These are phyloP conservation scores for Mustelus asterias DNA, from an alignment of 2,113 vertebrate species.

Conservation along the genomic window DNA sequence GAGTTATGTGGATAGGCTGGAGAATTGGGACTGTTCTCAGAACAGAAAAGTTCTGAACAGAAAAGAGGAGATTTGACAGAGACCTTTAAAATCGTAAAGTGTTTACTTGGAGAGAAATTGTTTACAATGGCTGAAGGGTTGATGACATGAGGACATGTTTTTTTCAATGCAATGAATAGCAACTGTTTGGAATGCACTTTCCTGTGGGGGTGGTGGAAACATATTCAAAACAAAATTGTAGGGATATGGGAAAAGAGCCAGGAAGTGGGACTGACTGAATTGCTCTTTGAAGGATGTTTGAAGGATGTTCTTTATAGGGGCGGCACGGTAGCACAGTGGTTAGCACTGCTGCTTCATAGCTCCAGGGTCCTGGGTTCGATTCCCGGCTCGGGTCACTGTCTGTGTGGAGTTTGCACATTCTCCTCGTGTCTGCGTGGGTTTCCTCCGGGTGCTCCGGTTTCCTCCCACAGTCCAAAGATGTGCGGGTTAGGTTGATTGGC, in stretches of 20 bases:
- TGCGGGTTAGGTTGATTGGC: too few species aligned
- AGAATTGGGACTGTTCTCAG: neutral
- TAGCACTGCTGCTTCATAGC: too few species aligned
- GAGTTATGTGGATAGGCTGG: neutral
- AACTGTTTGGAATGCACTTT: neutral
- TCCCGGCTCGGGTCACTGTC: too few species aligned
- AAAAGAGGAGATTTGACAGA: neutral
- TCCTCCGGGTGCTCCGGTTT: too few species aligned
- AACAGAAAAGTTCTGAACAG: neutral
- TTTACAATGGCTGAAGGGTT: neutral
- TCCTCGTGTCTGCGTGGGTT: too few species aligned
- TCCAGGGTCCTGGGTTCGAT: too few species aligned
- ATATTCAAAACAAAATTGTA: neutral
- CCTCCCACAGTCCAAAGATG: too few species aligned
- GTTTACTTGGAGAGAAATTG: neutral
- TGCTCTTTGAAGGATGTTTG: neutral
- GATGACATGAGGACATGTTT: neutral
- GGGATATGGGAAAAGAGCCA: neutral
- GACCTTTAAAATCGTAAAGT: neutral
- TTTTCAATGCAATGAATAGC: neutral
- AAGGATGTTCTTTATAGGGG: too few species aligned
- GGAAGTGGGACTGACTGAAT: neutral
- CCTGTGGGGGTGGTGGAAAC: neutral
- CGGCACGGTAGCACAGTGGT: too few species aligned
- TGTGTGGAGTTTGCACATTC: too few species aligned